Evolutionary conservation across 1,140 invertebrate species (phyloP), one percentile per base, ranked within the genome.

Genomic region (Contarinia nasturtii): DNA sequence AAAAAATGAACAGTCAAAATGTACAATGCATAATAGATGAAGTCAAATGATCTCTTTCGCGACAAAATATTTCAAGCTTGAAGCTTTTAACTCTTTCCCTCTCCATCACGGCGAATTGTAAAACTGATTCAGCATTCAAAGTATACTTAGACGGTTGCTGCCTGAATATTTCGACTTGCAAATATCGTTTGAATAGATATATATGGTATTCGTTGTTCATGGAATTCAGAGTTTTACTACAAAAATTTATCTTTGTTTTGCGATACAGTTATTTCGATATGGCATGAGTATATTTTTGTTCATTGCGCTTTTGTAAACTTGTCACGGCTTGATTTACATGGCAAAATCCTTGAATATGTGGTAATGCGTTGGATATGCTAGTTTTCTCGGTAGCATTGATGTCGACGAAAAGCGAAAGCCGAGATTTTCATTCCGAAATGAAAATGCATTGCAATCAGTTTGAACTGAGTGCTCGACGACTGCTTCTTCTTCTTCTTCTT

Each of bases 211-310:
- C 12, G 38, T 3, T 19, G 38, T n/a, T 3, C 7, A 12, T 15
- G n/a, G 38, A 19, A 15, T 15, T 15, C 22, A 22, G 33, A 14
- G 50, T 50, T 50, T 58, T 57, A 58, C 57, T 51, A 59, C 57
- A 58, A 59, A 57, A n/a, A n/a, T n/a, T n/a, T n/a, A n/a, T n/a
- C 10, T 27, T 27, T 10, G 27, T 27, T 10, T 3, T 27, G 3
- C 4, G 27, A 27, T 27, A 27, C 27, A 27, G 27, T 27, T 27
- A 27, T 27, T 27, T 10, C 27, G 27, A 27, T 57, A 48, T 15
- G 38, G 18, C 38, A 40, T 40, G n/a, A 40, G 18, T 40, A 19
- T 12, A 19, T 15, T 19, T 40, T 19, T 4, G n/a, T n/a, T 14
- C 38, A 19, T 15, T 19, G n/a, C 34, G 40, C 22, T 17, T 8